Evolutionary conservation across 2,113 vertebrate genomes (phyloP).

Genomic region (Brevimyrus niger): DNA sequence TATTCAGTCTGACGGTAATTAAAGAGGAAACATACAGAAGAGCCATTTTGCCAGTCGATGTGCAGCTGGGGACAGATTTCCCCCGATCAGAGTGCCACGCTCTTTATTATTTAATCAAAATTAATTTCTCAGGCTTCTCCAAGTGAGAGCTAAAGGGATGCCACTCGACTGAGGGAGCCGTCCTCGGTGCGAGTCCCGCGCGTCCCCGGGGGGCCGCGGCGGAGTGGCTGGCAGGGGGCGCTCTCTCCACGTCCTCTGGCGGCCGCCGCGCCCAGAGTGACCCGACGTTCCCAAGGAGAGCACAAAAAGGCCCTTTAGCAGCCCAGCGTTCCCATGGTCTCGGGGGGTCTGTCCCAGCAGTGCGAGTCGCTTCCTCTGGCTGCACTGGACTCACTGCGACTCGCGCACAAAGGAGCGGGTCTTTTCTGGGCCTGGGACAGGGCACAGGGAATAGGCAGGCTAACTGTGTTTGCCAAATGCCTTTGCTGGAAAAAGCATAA

Average conservation of each 20-base stretch:
- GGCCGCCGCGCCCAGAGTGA: conserved; percentile 55
- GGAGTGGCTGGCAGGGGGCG: conserved; percentile 62
- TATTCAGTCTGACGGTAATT: not conserved
- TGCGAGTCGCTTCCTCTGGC: conserved; percentile 70
- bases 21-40: not conserved
- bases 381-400: conserved; percentile 76
- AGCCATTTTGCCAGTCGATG: not conserved
- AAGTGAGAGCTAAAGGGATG: conserved; percentile 20
- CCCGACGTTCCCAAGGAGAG: conserved; percentile 64
- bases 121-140: not conserved
- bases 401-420: conserved; percentile 44
- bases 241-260: conserved; percentile 60
- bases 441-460: conserved; percentile 66
- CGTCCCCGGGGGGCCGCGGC: conserved; percentile 52
- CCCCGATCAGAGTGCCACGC: not conserved
- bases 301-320: conserved; percentile 88
- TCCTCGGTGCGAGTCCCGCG: not conserved
- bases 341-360: conserved; percentile 71
- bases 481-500: not conserved
- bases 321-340: conserved; percentile 84
- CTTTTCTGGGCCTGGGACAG: conserved; percentile 51
- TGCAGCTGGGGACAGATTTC: conserved; percentile 5
- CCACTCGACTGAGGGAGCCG: conserved; percentile 23
- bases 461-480: conserved; percentile 70
- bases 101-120: not conserved